These are phyloP conservation scores for Zosterops hypoxanthus DNA, from an alignment of 2,113 vertebrate species.

Conservation along the genomic window DNA sequence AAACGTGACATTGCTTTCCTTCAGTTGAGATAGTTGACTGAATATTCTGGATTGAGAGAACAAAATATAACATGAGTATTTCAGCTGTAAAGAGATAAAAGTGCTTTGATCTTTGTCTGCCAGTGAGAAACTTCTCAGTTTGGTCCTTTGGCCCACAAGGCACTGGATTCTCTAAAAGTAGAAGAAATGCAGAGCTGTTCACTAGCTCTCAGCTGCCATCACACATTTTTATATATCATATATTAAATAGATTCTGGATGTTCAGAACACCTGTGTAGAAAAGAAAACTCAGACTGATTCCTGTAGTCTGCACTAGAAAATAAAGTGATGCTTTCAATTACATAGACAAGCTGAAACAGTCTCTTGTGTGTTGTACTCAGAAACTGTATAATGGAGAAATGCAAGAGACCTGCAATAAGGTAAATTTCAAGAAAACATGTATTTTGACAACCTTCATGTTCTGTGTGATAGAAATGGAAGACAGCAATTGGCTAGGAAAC, in stretches of 20 bases:
- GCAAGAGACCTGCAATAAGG: not conserved
- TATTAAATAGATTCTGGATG: not conserved
- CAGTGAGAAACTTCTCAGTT: not conserved
- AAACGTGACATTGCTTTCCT: not conserved
- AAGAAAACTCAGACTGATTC: not conserved
- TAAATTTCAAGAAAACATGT: not conserved
- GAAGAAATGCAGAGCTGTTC: not conserved
- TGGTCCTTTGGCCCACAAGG: not conserved
- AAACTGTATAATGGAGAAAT: not conserved
- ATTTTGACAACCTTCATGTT: not conserved
- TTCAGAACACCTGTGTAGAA: not conserved
- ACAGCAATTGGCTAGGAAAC: not conserved
- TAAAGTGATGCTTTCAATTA: not conserved
- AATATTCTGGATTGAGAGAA: not conserved
- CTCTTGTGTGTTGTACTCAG: not conserved
- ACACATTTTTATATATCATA: not conserved
- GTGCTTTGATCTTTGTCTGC: not conserved
- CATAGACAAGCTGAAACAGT: not conserved
- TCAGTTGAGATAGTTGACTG: not conserved
- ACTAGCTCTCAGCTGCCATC: not conserved
- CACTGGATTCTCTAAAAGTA: not conserved
- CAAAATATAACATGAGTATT: not conserved
- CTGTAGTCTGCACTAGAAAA: not conserved
- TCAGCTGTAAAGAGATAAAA: not conserved
- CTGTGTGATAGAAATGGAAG: not conserved